Conservation (phyloP, 2,797 vertebrate genomes). For the Chaetophractus vellerosus region DNA sequence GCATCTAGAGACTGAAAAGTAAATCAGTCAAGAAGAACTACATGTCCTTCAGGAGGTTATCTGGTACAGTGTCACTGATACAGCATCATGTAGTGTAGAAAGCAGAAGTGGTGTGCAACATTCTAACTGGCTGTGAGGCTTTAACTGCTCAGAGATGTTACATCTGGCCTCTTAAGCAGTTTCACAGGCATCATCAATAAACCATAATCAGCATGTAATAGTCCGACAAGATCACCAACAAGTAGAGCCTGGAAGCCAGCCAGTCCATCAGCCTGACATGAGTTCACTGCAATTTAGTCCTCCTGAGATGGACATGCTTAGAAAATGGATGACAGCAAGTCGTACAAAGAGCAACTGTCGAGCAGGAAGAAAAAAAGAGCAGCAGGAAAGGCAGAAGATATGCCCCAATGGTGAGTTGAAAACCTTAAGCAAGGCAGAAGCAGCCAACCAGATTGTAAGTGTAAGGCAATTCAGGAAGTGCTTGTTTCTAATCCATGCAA, state of each 20-base stretch:
- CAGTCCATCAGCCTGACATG: conserved; percentile 56
- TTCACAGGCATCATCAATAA: conserved; percentile 65
- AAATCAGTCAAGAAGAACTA: neutral
- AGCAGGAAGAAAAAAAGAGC: neutral
- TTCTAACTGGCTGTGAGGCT: conserved; percentile 53
- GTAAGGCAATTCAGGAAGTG: neutral
- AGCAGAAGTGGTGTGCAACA: neutral
- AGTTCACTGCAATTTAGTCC: neutral
- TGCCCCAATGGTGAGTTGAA: neutral
- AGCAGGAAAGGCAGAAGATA: neutral
- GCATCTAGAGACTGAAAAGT: neutral
- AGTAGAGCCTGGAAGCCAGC: conserved; percentile 67
- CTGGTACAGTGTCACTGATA: neutral
- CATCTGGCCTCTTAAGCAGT: conserved; percentile 53
- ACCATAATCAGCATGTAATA: conserved; percentile 65
- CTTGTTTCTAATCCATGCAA: neutral
- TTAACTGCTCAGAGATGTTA: neutral
- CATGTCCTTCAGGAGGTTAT: neutral
- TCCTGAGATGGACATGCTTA: conserved; percentile 9
- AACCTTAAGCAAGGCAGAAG: neutral
- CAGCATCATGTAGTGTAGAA: neutral
- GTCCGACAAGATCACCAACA: conserved; percentile 62
- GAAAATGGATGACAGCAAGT: conserved; percentile 29
- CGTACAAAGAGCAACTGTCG: neutral
- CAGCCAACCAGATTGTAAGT: neutral